Conservation (phyloP, 2,113 vertebrate genomes). For the Passer montanus region DNA sequence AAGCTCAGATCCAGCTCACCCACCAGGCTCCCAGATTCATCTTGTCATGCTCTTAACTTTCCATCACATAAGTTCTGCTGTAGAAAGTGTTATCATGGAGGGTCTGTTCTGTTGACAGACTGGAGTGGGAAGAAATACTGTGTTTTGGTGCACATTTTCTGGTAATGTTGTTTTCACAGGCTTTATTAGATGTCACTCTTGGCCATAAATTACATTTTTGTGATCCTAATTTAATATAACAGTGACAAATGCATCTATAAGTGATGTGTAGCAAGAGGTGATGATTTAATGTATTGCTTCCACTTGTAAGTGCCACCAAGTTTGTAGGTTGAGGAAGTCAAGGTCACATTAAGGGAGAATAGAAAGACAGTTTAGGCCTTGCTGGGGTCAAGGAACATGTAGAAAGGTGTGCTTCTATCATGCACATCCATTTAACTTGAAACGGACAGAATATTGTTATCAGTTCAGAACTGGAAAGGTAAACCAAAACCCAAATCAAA, state of each 20-base stretch:
- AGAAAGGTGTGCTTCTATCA: not conserved
- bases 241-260: not conserved
- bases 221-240: not conserved
- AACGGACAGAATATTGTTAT: not conserved
- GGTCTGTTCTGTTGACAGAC: not conserved
- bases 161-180: not conserved
- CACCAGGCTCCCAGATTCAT: not conserved
- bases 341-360: not conserved
- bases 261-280: not conserved
- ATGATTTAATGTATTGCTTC: not conserved
- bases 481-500: not conserved
- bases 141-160: not conserved
- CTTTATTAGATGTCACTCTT: not conserved
- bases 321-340: not conserved
- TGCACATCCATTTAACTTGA: not conserved
- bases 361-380: not conserved
- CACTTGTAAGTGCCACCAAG: not conserved
- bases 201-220: not conserved
- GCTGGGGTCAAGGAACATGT: not conserved
- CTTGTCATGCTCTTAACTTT: not conserved
- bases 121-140: not conserved
- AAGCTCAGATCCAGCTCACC: not conserved
- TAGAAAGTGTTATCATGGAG: not conserved
- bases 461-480: not conserved
- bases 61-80: not conserved